Base-by-base conservation (phyloP, 2,797 vertebrate genomes). In the Enteromius radiatus region DNA sequence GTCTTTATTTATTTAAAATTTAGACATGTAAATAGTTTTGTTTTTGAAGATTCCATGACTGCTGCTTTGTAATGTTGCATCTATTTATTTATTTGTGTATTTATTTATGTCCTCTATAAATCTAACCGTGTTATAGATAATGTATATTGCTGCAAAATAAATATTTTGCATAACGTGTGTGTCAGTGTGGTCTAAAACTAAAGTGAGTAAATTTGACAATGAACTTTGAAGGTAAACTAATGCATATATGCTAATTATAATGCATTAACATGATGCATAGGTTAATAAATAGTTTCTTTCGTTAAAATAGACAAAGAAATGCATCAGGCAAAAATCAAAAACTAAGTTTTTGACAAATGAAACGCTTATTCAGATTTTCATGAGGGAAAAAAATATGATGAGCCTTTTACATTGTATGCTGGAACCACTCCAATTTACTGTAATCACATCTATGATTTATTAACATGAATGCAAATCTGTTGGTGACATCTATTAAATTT, bases 151-250 rank as follows among this genome's bases (percentile, higher is more conserved):
- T 90, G 86, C 90, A 88, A 86, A 94, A 90, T 87, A 88, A 87
- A 90, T 92, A 91, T 93, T 94, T 95, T 94, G 93, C 92, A 88
- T 90, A 93, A 89, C 77, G 75, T 69, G 33, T 74, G 56, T 74
- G 56, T 41, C 47, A 54, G 31, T 41, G 65, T 56, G 70, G 76
- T 56, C 36, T 70, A 49, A 80, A 80, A 41, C 9, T 76, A 19
- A 73, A 77, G 19, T 17, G 63, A 31, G 67, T 70, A 31, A 59
- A 47, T 70, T 10, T 83, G 47, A 54, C 54, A 59, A 85, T 38
- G 15, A 74, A 26, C 11, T 65, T 61, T 12, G 1, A 47, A 12
- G 23, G 3, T n/a, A 49, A 59, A 36, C 17, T 3, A 17, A 8
- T 56, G 21, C 49, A 36, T n/a, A 4, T n/a, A 3, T 31, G 56